These are phyloP conservation scores for Malachius bipustulatus DNA, from an alignment of 2,888 invertebrate genomes.

Conservation along the genomic window DNA sequence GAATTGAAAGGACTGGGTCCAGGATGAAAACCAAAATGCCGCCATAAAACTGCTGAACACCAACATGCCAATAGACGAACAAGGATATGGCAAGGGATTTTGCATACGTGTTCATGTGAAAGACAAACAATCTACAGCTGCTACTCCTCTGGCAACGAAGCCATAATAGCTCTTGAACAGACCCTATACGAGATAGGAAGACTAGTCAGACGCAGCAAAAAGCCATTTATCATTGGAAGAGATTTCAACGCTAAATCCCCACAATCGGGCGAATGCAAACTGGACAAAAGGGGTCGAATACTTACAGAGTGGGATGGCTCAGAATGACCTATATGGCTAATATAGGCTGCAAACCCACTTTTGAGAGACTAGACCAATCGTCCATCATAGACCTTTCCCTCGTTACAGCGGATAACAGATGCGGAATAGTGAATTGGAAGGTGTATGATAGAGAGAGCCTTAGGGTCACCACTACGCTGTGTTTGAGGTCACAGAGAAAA, in stretches of 20 bases:
- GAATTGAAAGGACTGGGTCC: not conserved
- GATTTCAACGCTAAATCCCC: not conserved
- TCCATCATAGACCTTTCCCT: not conserved
- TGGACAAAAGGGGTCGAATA: not conserved
- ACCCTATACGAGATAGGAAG: not conserved
- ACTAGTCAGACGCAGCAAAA: not conserved
- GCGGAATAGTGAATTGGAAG: not conserved
- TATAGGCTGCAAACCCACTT: not conserved
- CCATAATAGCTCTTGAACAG: not conserved
- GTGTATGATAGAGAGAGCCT: not conserved
- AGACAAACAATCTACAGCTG: not conserved
- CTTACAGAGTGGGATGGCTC: not conserved
- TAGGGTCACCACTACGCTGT: not conserved
- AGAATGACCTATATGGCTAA: not conserved
- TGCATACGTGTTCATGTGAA: not conserved
- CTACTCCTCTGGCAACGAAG: not conserved
- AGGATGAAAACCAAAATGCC: not conserved
- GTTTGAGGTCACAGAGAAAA: not conserved
- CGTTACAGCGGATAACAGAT: not conserved
- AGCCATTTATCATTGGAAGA: not conserved
- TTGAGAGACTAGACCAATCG: not conserved
- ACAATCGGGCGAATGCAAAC: not conserved
- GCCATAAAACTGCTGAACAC: not conserved
- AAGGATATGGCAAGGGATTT: not conserved
- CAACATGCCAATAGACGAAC: not conserved